Percentiles rank a stretch among this genome's conserved stretches.
Evolutionary conservation across 1,140 invertebrate genomes (phyloP).

Genomic region (Trachymyrmex cornetzi): DNA sequence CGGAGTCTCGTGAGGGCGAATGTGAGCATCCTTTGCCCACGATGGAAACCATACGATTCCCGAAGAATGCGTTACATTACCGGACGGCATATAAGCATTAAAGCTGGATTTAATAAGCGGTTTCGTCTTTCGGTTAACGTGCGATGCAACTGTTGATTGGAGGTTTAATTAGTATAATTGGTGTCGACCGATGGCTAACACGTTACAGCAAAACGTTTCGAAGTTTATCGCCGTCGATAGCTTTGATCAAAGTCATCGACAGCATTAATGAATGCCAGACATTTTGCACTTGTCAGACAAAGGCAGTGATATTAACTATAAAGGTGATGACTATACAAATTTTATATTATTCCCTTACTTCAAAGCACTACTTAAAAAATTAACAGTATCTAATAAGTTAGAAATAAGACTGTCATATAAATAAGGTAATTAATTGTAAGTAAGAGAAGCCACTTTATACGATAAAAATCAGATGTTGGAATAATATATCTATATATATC

Average conservation of each 20-base stretch:
- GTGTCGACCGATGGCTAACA: constrained; percentile 14
- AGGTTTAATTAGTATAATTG: constrained; percentile 77
- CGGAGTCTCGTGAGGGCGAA: constrained; percentile 39
- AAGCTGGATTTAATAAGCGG: constrained; percentile 75
- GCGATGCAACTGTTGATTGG: constrained; percentile 75
- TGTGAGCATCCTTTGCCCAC: constrained; percentile 50
- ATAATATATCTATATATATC: too few species aligned
- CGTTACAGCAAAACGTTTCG: not conserved
- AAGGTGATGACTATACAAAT: too few species aligned
- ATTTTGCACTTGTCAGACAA: too few species aligned
- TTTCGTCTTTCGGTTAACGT: constrained; percentile 75
- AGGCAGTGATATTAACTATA: too few species aligned
- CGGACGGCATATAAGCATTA: constrained; percentile 55
- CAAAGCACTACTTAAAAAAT: too few species aligned
- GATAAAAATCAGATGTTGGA: too few species aligned
- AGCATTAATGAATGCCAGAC: not conserved
- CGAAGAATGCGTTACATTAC: constrained; percentile 59
- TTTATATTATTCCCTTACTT: too few species aligned
- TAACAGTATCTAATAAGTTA: too few species aligned
- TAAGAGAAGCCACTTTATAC: too few species aligned
- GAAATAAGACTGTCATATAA: too few species aligned
- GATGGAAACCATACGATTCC: not conserved
- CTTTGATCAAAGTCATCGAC: constrained; percentile 9
- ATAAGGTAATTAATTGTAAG: too few species aligned
- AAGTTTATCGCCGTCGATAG: not conserved